Conservation (phyloP, 2,888 invertebrate genomes). For the Myopa testacea region DNA sequence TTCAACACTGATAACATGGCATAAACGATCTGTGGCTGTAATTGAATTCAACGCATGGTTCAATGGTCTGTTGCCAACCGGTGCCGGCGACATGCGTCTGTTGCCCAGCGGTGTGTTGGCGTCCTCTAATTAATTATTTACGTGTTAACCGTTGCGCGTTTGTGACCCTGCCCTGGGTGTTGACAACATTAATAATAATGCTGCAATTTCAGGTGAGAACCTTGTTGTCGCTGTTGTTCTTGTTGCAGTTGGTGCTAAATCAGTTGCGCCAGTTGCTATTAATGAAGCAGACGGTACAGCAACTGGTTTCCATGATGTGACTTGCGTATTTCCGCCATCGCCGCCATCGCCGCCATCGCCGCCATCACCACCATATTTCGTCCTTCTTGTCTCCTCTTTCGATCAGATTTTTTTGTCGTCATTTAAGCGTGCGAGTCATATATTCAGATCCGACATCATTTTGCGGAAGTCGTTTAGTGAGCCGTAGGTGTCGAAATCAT, state of each 20-base stretch:
- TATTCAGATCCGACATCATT: slow-evolving; percentile 82
- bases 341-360: neutral
- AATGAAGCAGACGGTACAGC: neutral
- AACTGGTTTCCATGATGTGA: slow-evolving; percentile 10
- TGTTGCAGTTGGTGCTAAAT: neutral
- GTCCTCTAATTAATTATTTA: slow-evolving; percentile 42
- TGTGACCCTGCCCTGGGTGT: neutral
- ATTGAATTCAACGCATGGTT: neutral
- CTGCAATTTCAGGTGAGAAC: neutral
- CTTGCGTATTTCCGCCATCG: neutral
- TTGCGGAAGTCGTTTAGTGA: slow-evolving; percentile 80
- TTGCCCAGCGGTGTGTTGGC: neutral
- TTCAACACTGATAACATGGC: too few relatives aligned
- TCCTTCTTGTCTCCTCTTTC: neutral
- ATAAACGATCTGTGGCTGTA: neutral
- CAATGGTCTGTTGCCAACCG: neutral
- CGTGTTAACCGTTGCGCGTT: slow-evolving; percentile 31
- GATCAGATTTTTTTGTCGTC: slow-evolving; percentile 33
- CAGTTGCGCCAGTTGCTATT: slow-evolving; percentile 20
- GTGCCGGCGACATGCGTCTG: neutral
- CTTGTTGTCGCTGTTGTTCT: neutral
- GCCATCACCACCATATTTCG: neutral
- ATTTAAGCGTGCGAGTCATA: slow-evolving; percentile 63
- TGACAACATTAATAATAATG: slow-evolving; percentile 15
- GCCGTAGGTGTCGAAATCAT: slow-evolving; percentile 80